phyloP scores from a whole-genome alignment of 2,888 invertebrate species.

The Meteorus cinctellus region DNA sequence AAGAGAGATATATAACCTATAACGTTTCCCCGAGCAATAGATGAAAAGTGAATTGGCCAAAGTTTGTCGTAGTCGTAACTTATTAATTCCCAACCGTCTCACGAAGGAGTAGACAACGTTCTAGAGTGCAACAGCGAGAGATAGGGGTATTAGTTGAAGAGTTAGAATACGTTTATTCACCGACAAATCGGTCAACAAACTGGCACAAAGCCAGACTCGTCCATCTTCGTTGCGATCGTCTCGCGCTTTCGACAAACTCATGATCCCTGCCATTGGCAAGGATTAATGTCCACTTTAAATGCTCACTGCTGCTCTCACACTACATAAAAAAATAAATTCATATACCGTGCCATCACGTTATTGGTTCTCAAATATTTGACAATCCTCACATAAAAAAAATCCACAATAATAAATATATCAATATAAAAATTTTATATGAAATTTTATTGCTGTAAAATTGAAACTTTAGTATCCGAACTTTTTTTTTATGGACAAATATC shows the following conservation, averaged over 20 bases:
- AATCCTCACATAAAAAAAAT: too few relatives aligned
- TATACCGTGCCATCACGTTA: too few relatives aligned
- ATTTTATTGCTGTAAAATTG: too few relatives aligned
- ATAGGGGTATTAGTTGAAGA: background rate
- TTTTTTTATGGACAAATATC: too few relatives aligned
- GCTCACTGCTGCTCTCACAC: constrained; percentile 15
- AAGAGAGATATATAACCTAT: constrained; percentile 23
- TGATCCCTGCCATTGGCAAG: constrained; percentile 52
- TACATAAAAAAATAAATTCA: background rate
- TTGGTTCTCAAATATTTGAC: too few relatives aligned
- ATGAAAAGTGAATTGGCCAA: background rate
- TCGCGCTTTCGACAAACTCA: constrained; percentile 46
- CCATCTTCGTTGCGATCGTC: constrained; percentile 49
- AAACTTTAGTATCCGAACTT: too few relatives aligned
- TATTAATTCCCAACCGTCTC: constrained; percentile 51
- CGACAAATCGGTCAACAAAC: constrained; percentile 32
- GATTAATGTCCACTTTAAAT: constrained; percentile 49
- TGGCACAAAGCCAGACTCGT: constrained; percentile 52
- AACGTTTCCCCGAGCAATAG: constrained; percentile 16
- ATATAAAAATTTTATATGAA: too few relatives aligned
- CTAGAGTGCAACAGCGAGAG: background rate
- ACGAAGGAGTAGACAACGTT: constrained; percentile 25
- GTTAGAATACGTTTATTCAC: background rate
- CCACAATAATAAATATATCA: too few relatives aligned
- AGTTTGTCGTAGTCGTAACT: constrained; percentile 36